Conservation (phyloP, 35 echinoderm and acorn worm genomes). For the Eucidaris tribuloides region DNA sequence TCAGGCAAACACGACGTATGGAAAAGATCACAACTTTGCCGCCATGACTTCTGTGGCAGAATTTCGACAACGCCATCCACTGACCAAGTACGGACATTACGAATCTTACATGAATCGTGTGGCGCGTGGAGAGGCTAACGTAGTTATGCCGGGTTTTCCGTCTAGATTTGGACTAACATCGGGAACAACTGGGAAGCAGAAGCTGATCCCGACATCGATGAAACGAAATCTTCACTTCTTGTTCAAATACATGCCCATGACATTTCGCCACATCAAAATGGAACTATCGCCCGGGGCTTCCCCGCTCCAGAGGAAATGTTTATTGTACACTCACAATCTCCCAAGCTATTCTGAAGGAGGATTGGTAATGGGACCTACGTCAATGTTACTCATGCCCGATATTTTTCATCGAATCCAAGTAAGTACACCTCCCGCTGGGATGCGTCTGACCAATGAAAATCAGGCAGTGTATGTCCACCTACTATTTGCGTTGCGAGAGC, state of each 20-base stretch:
- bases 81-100: constrained; percentile 69
- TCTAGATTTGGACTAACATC: constrained; percentile 32
- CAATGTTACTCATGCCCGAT: not conserved
- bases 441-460: constrained; percentile 9
- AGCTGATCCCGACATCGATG: constrained; percentile 33
- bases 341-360: not conserved
- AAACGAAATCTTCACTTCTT: not conserved
- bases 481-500: constrained; percentile 29
- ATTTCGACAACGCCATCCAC: constrained; percentile 43
- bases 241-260: not conserved
- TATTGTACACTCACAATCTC: not conserved
- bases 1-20: constrained; percentile 49
- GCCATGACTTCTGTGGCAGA: constrained; percentile 53
- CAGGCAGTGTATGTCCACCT: constrained; percentile 32
- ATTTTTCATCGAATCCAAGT: not conserved
- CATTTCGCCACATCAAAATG: not conserved
- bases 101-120: constrained; percentile 44
- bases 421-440: constrained; percentile 1
- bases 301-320: not conserved
- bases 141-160: constrained; percentile 12
- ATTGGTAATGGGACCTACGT: not conserved
- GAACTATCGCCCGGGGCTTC: not conserved
- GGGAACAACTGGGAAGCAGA: constrained; percentile 62
- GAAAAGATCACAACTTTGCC: constrained; percentile 16
- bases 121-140: constrained; percentile 63